Percentiles rank a stretch among this genome's conserved stretches.
Conservation (phyloP, 2,797 vertebrate genomes). For the Rhinoraja longicauda region DNA sequence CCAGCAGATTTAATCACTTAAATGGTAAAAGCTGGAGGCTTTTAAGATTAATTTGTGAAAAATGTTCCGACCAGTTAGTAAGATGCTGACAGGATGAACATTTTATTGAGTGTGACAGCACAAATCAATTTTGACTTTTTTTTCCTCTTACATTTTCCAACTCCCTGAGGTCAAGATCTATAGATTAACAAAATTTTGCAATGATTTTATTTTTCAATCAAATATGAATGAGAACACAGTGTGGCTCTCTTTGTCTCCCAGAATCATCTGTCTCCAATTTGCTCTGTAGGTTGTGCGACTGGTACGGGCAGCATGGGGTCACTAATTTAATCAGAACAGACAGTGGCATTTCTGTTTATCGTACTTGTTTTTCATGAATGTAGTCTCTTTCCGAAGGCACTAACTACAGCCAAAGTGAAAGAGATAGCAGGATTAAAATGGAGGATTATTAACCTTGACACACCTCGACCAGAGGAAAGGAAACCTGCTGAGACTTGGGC, state of each 20-base stretch:
- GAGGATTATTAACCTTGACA: neutral
- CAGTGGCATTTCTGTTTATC: slow-evolving; percentile 6
- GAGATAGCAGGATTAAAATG: neutral
- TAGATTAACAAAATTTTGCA: slow-evolving; percentile 9
- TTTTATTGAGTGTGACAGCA: slow-evolving; percentile 25
- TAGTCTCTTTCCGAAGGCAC: neutral
- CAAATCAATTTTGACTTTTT: slow-evolving; percentile 16
- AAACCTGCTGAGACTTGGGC: neutral
- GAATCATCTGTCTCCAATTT: slow-evolving; percentile 31
- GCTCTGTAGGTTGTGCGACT: neutral
- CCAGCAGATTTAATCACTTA: slow-evolving; percentile 18
- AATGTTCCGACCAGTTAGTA: slow-evolving; percentile 11
- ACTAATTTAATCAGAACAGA: slow-evolving; percentile 24
- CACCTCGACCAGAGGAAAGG: too few relatives aligned
- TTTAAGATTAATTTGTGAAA: slow-evolving; percentile 35
- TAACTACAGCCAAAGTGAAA: neutral
- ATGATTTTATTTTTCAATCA: slow-evolving; percentile 30
- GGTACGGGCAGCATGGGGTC: slow-evolving; percentile 10
- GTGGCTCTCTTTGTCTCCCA: neutral
- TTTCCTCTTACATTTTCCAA: slow-evolving; percentile 10
- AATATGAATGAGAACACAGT: slow-evolving; percentile 16
- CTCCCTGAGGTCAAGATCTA: slow-evolving; percentile 13
- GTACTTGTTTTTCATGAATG: neutral
- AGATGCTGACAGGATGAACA: slow-evolving; percentile 1
- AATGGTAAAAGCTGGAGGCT: slow-evolving; percentile 16